Conservation (phyloP, 2,113 vertebrate genomes). For the Mungos mungo region DNA sequence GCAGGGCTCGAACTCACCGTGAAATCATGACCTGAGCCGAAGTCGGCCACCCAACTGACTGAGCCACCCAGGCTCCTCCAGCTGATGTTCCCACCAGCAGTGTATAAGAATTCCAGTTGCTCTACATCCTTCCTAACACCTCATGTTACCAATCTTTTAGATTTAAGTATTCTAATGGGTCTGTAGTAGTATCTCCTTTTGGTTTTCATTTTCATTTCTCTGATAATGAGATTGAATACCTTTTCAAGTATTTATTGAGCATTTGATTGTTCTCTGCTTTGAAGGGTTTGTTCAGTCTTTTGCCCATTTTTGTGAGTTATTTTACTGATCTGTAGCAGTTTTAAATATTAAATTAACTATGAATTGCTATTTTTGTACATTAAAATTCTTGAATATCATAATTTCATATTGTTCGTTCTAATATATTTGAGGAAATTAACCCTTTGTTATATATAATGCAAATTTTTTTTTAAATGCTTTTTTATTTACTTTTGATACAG, state of each 20-base stretch:
- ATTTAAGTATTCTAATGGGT: neutral
- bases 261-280: neutral
- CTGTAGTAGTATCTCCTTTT: neutral
- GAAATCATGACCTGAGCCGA: too few relatives aligned
- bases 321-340: neutral
- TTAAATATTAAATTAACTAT: neutral
- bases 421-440: neutral
- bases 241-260: neutral
- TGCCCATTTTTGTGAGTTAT: neutral
- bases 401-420: neutral
- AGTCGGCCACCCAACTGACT: too few relatives aligned
- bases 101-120: neutral
- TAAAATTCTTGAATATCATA: neutral
- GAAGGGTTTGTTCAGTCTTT: neutral
- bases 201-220: conserved; percentile 8
- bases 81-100: neutral
- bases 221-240: neutral
- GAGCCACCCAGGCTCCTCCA: too few relatives aligned
- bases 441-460: neutral
- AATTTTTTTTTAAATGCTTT: too few relatives aligned
- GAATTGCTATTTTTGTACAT: neutral
- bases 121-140: neutral
- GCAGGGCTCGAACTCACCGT: too few relatives aligned
- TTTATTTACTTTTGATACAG: too few relatives aligned
- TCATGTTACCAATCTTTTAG: neutral